Base-by-base conservation (phyloP, 2,797 vertebrate genomes). In the Bucorvus abyssinicus region DNA sequence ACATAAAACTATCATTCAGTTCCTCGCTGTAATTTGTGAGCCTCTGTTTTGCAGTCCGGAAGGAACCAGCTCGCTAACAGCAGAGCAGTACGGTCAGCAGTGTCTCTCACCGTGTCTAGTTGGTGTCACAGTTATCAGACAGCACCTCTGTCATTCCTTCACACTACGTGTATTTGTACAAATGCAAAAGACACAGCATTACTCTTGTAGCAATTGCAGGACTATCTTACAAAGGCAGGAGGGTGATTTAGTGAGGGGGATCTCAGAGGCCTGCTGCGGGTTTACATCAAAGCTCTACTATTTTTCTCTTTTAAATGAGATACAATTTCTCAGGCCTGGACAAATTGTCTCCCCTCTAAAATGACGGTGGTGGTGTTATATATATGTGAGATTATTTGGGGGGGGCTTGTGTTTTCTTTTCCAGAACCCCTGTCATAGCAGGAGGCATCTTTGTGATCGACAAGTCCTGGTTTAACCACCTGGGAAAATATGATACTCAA, bases 401-500 rank as follows among this genome's bases (percentile, higher is more conserved):
- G 36, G 5, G 9, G 32, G 20, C 75, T 79, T 81, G 17, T 56
- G 8, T 49, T 90, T 88, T 96, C 47, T 97, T 93, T 95, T 94
- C 44, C 96, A 99, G 99, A 98, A 99, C 99, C 6, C 99, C 99
- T 10, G 99, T 99, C 87, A 99, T 99, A 90, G 99, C 99, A 19
- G 99, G 99, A 56, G 99, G 99, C 53, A 99, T 99, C 93, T 99
- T 99, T 42, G 99, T 99, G 93, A 99, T 99, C 81, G 98, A 99
- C 97, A 99, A 99, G 97, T 98, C 98, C 96, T 99, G 99, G 99
- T 99, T 99, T 97, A 99, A 99, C 97, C 99, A 99, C 94, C 97
- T 99, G 95, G 99, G 99, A 69, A 99, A 99, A 97, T 99, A 99
- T 2, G 99, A 99, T 96, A 99, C 99, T 64, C 99, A 99, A 97